Base-by-base conservation (phyloP, 1,140 invertebrate genomes). In the Lepidurus couesii region DNA sequence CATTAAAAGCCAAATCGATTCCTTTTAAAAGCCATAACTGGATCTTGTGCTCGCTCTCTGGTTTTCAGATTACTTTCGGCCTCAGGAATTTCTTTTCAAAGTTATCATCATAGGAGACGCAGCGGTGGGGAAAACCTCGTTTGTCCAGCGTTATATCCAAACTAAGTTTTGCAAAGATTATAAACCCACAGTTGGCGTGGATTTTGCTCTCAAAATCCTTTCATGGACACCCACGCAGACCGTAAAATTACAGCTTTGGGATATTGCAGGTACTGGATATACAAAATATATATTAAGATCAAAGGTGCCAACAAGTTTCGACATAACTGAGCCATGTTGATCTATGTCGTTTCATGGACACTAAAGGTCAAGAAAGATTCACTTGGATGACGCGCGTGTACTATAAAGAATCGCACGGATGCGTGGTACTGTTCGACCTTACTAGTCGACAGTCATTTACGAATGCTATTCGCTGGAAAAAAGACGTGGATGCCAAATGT, bases 351-450 rank as follows among this genome's bases (percentile, higher is more conserved):
- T 16, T 24, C 80, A 16, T 78, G 75, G 44, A 21, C 74, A 80
- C 82, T 82, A 10, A 80, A 86, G 89, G 89, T 75, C 89, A 90
- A 84, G 89, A 90, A 81, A 83, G 89, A 78, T 90, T 89, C 81
- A 89, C 88, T 4, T 89, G 88, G 84, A 89, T 90, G 89, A 90
- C 89, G 4, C 82, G 89, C 79, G 89, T 90, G 1, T 90, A 90
- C 82, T 90, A 89, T 80, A 89, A 89, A 84, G 89, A 90, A 82
- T 87, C 89, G 13, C 88, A 89, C 82, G 88, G 88, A 26, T 89
- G 88, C 82, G 85, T 90, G 73, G 87, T 90, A 73, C 89, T 90
- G 88, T 90, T 89, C 83, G 89, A 90, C 83, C 83, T 90, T 47
- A 88, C 87, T 24, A 88, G 88, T 81, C 86, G 86, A 79, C 86